A percentile compares a stretch with the other conserved stretches of the same genome.
Conservation (phyloP, 2,888 invertebrate genomes). For the Mellilla xanthometata region DNA sequence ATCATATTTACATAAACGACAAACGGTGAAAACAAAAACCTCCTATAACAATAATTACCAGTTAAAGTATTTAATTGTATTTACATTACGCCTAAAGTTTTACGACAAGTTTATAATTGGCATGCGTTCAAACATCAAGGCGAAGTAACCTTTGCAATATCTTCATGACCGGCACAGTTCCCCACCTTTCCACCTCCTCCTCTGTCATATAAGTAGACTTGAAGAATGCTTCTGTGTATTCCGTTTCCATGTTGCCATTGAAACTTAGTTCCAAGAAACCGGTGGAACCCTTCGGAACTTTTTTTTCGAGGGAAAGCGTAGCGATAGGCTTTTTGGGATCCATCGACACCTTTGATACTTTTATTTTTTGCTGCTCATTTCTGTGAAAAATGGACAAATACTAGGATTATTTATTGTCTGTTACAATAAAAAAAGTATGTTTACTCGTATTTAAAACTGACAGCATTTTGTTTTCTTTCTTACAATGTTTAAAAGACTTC, state of each 20-base stretch:
- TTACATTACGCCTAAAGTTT: too few relatives aligned
- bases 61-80: too few relatives aligned
- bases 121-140: neutral
- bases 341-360: conserved; percentile 67
- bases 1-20: too few relatives aligned
- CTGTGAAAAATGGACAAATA: too few relatives aligned
- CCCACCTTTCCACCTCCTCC: conserved; percentile 70
- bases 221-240: conserved; percentile 86
- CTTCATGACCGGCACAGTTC: conserved; percentile 16
- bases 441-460: too few relatives aligned
- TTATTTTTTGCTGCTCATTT: conserved; percentile 18
- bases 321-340: conserved; percentile 84
- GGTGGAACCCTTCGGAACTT: conserved; percentile 77
- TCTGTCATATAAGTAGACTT: conserved; percentile 83
- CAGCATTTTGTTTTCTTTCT: too few relatives aligned
- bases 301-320: conserved; percentile 83
- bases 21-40: too few relatives aligned
- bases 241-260: conserved; percentile 85
- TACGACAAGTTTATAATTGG: too few relatives aligned
- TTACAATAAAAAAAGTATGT: too few relatives aligned
- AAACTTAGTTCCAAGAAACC: conserved; percentile 86
- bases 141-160: conserved; percentile 15
- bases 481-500: too few relatives aligned
- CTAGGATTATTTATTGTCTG: too few relatives aligned
- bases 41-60: too few relatives aligned